Evolutionary conservation across 2,113 vertebrate species (phyloP).

Genomic region (Cyanoderma ruficeps): DNA sequence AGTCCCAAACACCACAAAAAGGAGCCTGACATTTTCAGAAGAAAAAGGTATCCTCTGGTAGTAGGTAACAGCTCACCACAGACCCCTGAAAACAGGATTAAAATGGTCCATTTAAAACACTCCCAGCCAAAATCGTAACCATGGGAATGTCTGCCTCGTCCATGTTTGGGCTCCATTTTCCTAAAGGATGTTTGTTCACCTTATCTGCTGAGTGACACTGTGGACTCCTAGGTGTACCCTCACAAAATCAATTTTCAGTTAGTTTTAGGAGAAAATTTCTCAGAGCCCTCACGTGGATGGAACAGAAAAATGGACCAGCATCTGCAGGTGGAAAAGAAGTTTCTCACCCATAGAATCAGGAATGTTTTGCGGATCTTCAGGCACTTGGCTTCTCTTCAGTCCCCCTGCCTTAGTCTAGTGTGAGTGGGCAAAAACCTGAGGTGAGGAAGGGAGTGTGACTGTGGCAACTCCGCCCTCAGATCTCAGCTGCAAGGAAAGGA

Average conservation of each 20-base stretch:
- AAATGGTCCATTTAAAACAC: neutral
- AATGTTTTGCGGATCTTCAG: neutral
- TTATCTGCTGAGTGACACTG: neutral
- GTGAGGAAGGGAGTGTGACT: too few species aligned
- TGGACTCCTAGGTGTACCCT: neutral
- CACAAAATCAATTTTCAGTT: neutral
- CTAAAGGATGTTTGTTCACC: neutral
- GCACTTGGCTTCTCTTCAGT: neutral
- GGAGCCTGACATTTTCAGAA: neutral
- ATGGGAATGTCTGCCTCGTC: neutral
- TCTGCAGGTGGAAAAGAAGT: neutral
- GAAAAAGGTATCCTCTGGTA: neutral
- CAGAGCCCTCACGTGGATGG: neutral
- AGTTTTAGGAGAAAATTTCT: neutral
- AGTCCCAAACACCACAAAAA: neutral
- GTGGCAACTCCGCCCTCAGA: neutral
- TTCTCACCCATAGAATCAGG: neutral
- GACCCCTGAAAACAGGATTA: neutral
- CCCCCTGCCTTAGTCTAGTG: fast-evolving
- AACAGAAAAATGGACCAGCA: neutral
- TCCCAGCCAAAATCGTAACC: neutral
- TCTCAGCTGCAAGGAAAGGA: neutral
- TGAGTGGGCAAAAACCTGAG: neutral
- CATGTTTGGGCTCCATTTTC: neutral
- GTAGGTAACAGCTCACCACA: neutral